Evolutionary conservation across 2,888 invertebrate species (phyloP), one percentile per base, ranked within the genome.

Genomic region (Folsomia candida): DNA sequence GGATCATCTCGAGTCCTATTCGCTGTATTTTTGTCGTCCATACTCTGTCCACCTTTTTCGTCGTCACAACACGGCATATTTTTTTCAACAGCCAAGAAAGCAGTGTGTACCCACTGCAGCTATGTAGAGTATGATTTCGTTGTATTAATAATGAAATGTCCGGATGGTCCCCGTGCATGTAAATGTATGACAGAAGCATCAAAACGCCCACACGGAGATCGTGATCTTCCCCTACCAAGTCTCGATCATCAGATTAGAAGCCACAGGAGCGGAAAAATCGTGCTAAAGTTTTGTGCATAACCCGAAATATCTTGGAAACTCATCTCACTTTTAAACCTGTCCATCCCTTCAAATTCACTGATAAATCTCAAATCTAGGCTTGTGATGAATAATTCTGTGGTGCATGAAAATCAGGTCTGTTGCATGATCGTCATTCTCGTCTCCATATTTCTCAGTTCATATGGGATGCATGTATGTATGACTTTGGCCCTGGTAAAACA

Each of bases 131-230:
- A n/a, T n/a, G n/a, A n/a, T n/a, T n/a, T n/a, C n/a, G n/a, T n/a
- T 47, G 47, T 9, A 47, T 47, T 47, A 11, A 9, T 47, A 11
- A 47, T 47, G 9, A 9, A 47, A 18, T 47, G 47, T 47, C 18
- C 47, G 65, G 68, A 59, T 59, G 68, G 67, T n/a, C n/a, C n/a
- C n/a, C n/a, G n/a, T n/a, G n/a, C n/a, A n/a, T 68, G 57, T 64
- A 68, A 24, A 29, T 28, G 37, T 74, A 74, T 77, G 78, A 78
- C 78, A 78, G 76, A 77, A 77, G 76, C 74, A 60, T 76, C 74
- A 72, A n/a, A 75, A 76, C 78, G 78, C 78, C 78, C 78, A 78
- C 78, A 77, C 75, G 74, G 71, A 74, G 75, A 71, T 78, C 73
- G 73, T 76, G 74, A 74, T 78, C 74, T 70, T 71, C 68, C 70